Evolutionary conservation across 1,140 invertebrate genomes (phyloP).

Genomic region (Chelonus insularis): DNA sequence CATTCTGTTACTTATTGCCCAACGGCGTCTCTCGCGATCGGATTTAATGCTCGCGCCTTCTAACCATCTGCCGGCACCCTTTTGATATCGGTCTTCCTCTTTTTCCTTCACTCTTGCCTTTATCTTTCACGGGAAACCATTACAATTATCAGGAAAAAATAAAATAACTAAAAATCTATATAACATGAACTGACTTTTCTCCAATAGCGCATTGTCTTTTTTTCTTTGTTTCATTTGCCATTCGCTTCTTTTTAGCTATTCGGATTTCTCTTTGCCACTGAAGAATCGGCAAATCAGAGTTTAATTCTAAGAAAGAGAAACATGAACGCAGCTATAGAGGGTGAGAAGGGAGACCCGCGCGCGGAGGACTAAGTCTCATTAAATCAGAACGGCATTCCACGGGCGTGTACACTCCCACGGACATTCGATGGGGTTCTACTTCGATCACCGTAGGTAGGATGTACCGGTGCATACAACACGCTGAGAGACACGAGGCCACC

Average conservation of each 20-base stretch:
- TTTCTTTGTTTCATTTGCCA: background rate
- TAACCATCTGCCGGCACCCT: conserved; percentile 29
- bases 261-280: background rate
- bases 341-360: background rate
- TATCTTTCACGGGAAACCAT: conserved; percentile 31
- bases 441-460: conserved; percentile 55
- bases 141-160: conserved; percentile 33
- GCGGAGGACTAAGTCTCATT: conserved; percentile 52
- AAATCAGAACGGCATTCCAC: conserved; percentile 62
- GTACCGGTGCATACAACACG: conserved; percentile 54
- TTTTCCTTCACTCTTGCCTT: conserved; percentile 9
- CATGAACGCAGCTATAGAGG: background rate
- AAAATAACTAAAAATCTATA: conserved; percentile 11
- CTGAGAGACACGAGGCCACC: conserved; percentile 53
- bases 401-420: conserved; percentile 61
- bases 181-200: conserved; percentile 5
- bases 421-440: conserved; percentile 57
- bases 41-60: conserved; percentile 35
- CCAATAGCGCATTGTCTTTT: background rate
- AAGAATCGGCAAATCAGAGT: conserved; percentile 21
- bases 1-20: conserved; percentile 58
- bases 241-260: conserved; percentile 9
- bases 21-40: conserved; percentile 25
- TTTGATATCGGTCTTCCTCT: conserved; percentile 29
- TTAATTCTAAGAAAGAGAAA: conserved; percentile 31